Conservation (phyloP, 2,797 vertebrate species). For the Sarcophilus harrisii region DNA sequence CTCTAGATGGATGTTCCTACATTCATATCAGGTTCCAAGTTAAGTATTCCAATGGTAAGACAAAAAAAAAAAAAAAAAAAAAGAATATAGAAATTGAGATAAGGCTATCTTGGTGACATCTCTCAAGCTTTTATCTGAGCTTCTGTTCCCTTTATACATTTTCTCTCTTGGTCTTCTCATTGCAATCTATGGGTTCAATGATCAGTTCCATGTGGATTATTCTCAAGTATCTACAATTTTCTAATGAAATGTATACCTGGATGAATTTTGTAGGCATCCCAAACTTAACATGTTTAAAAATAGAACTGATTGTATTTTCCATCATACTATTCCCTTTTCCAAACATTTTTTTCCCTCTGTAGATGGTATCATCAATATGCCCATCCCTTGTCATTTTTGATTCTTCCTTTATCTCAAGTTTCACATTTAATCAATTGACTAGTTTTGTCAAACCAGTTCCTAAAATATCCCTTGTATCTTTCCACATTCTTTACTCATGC, state of each 20-base stretch:
- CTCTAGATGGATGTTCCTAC: background rate
- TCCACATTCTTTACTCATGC: background rate
- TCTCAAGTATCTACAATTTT: background rate
- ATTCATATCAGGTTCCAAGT: background rate
- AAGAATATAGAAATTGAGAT: background rate
- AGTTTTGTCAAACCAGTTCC: background rate
- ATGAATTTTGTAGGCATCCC: background rate
- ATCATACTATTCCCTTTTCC: background rate
- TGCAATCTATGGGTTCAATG: background rate
- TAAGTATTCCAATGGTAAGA: background rate
- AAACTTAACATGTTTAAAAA: background rate
- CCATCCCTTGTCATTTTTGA: background rate
- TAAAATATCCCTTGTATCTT: background rate
- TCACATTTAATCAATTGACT: background rate
- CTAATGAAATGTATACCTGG: background rate
- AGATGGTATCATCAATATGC: background rate
- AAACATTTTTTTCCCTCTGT: background rate
- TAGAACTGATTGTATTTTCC: background rate
- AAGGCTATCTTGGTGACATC: background rate
- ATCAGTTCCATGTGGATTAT: background rate
- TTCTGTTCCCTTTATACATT: background rate
- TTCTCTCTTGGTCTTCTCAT: background rate
- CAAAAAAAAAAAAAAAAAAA: background rate
- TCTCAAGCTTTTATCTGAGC: background rate
- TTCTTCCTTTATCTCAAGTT: background rate